Evolutionary conservation across 2,797 vertebrate species (phyloP), one percentile per base, ranked within the genome.

Genomic region (Cossypha caffra): DNA sequence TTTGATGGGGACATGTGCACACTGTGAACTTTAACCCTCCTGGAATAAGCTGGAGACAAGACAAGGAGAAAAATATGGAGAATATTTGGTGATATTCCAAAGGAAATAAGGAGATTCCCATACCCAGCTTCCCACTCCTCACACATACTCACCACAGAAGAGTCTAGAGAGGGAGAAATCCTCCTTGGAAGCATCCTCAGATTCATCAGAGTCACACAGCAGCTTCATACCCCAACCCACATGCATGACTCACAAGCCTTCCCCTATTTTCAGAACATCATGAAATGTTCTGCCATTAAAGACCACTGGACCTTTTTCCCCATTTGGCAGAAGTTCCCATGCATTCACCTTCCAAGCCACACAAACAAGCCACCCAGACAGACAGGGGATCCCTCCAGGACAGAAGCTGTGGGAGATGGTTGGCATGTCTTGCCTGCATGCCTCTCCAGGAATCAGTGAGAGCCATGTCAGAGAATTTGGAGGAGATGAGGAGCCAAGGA

Each of bases 1-100:
- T 71, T 52, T 47, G 13, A 61, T 48, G 40, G n/a, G 20, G 75
- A 51, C 0, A 0, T 9, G 16, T 4, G 1, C 9, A 16, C 5
- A 15, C 23, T 38, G 13, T 37, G 64, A 48, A 10, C 11, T 83
- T 55, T 37, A 80, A 67, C 8, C 47, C 8, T 43, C 3, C 40
- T 67, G 20, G 16, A 71, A 35, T 63, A 66, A 54, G 18, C 11
- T 2, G 1, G 5, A 13, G 7, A n/a, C 47, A 75, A 63, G 19
- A 42, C 16, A 66, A 76, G 31, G n/a, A 90, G 13, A 33, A 61
- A 85, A 81, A 47, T 29, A 33, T 4, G 19, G 31, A 80, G 10
- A 20, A 10, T 69, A 61, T 35, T 66, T 29, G 14, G 51, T 57
- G 7, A 43, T 35, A 43, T 35, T 57, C 23, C 11, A 11, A 15